phyloP scores from a whole-genome alignment of 2,797 vertebrate genomes.

The Xenopus petersii region DNA sequence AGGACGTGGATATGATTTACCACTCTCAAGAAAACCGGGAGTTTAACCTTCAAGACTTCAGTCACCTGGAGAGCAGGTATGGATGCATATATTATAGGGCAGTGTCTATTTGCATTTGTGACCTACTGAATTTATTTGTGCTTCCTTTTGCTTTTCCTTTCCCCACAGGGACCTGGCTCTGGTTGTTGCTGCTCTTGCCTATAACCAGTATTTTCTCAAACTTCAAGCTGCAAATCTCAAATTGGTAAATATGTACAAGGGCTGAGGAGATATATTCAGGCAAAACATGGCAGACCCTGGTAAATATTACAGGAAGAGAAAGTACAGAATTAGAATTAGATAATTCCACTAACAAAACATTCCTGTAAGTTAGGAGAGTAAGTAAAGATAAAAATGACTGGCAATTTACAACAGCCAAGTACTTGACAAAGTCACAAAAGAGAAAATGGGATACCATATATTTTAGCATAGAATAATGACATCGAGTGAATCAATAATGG shows the following conservation, averaged over 20 bases:
- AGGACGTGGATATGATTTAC: constrained; percentile 94
- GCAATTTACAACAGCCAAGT: too few relatives aligned
- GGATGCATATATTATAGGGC: constrained; percentile 2
- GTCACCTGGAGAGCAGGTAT: constrained; percentile 88
- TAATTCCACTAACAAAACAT: too few relatives aligned
- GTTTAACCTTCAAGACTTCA: constrained; percentile 88
- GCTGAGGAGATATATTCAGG: not conserved
- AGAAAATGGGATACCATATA: too few relatives aligned
- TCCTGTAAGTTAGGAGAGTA: too few relatives aligned
- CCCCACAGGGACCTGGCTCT: constrained; percentile 80
- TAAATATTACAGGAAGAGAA: not conserved
- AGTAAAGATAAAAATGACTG: too few relatives aligned
- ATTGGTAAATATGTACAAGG: constrained; percentile 68
- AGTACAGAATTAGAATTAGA: not conserved
- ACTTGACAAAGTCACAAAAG: too few relatives aligned
- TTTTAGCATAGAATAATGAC: too few relatives aligned
- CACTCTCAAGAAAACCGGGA: constrained; percentile 89
- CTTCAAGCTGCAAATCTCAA: constrained; percentile 86
- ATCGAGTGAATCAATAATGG: too few relatives aligned
- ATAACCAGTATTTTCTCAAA: constrained; percentile 91
- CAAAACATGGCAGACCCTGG: not conserved
- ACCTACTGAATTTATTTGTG: constrained; percentile 3
- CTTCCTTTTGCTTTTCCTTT: not conserved
- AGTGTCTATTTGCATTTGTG: constrained; percentile 1
- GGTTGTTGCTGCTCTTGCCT: constrained; percentile 85